Evolutionary conservation across 2,888 invertebrate species (phyloP), one percentile per base, ranked within the genome.

Genomic region (Bibio marci): DNA sequence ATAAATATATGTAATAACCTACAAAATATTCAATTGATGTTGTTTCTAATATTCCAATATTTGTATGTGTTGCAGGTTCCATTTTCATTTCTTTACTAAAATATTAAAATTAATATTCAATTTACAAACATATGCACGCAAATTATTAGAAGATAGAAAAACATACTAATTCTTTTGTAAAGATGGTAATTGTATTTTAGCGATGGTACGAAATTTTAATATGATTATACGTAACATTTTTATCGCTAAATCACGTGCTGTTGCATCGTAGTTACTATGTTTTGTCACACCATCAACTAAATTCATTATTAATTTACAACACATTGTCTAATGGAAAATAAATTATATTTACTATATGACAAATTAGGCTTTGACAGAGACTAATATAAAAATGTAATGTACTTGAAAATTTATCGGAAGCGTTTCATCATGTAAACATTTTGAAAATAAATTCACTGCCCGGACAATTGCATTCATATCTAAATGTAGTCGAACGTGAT

Each of bases 391-490:
- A 17, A 43, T 15, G 14, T 11, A 36, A 33, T 14, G 12, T 35
- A 45, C 45, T 46, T 60, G 62, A 44, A 62, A 62, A 1, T 81
- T 79, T 1, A 87, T 86, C 0, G 91, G 88, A 35, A 98, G 66
- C 32, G 87, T 85, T 54, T 95, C 91, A 55, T 98, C 97, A 52
- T 97, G 95, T 0, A 98, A 85, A 63, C 94, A 94, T 62, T 92
- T 92, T 2, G 91, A 86, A 63, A 94, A 97, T 18, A 95, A 65
- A 62, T 88, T 86, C 0, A 92, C 88, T 0, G 94, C 94, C 43
- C 82, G 72, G 0, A 85, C 80, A 4, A 97, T 67, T 50, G 92
- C 87, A 8, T 76, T 70, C 41, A 94, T 65, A 0, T 82, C 81
- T 40, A 98, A 59, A 45, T 82, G 77, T 48, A 82, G 79, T 0